Base-by-base conservation (phyloP, 2,888 invertebrate species). In the Sesamia inferens region DNA sequence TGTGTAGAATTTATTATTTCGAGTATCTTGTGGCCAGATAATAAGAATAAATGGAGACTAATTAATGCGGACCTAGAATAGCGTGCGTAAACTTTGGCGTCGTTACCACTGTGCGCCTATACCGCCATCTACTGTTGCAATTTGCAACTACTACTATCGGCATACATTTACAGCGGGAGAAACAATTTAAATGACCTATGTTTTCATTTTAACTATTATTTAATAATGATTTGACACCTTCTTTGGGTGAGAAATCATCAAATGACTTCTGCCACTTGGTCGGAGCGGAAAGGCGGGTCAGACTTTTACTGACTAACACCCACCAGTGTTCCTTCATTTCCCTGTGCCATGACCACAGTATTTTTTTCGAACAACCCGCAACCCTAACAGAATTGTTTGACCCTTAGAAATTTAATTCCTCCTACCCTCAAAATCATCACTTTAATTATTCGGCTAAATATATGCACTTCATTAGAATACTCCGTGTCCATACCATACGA, bases 1-100 rank as follows among this genome's bases (percentile, higher is more conserved):
- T 71, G 66, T 68, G 51, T 74, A 66, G 76, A 77, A 84, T 81
- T 74, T 76, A 80, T 75, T 77, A 84, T 76, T 76, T 75, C 44
- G 51, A n/a, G 78, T 68, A 71, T 16, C 54, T 66, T 39, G 44
- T 19, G 5, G 2, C 19, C 68, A 68, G n/a, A 13, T 77, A 79
- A 22, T 63, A 81, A 13, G 3, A 13, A 57, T 0, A 61, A 71
- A 76, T 61, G 81, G 64, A 79, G 39, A 24, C 2, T 2, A n/a
- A n/a, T n/a, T 48, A 42, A 42, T 44, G 7, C 5, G 0, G 14
- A 2, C 39, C 39, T 8, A 7, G 19, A 54, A 1, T 3, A 31
- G 14, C 6, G 6, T 14, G 11, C 13, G 8, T 14, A 8, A 14
- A 22, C 31, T 73, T 19, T 2, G 16, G 13, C 0, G 13, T 24